A percentile compares a stretch with the other conserved stretches of the same genome.
Conservation (phyloP, 1,140 invertebrate species). For the Zaprionus kolodkinae region DNA sequence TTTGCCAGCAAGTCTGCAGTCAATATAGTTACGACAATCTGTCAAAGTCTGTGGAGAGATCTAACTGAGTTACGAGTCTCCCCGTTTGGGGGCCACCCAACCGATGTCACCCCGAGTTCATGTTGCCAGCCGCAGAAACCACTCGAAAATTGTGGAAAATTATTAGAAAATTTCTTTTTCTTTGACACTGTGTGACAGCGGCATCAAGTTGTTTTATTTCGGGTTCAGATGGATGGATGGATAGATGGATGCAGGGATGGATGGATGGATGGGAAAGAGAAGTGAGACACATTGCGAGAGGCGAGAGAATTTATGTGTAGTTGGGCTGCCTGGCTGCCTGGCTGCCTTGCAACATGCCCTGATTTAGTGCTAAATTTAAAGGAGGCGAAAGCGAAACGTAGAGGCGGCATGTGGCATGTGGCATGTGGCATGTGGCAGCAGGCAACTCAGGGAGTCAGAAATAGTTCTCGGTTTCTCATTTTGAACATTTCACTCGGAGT, state of each 20-base stretch:
- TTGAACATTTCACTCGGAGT: conserved; percentile 30
- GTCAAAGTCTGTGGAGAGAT: conserved; percentile 16
- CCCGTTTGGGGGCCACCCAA: conserved; percentile 21
- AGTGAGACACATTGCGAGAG: conserved; percentile 55
- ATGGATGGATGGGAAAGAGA: conserved; percentile 14
- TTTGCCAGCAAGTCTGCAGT: too few relatives aligned
- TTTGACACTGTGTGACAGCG: conserved; percentile 68
- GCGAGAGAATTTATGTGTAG: conserved; percentile 74
- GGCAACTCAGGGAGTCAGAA: conserved; percentile 20
- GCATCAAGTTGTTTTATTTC: conserved; percentile 52
- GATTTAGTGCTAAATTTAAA: conserved; percentile 84
- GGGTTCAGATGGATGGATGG: not conserved
- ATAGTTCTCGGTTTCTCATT: conserved; percentile 27
- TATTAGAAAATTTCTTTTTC: conserved; percentile 58
- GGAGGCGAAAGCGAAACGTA: conserved; percentile 26
- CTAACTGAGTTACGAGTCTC: conserved; percentile 59
- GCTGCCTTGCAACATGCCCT: conserved; percentile 66
- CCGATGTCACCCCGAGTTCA: conserved; percentile 65
- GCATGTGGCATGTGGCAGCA: not conserved
- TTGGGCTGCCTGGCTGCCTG: conserved; percentile 39
- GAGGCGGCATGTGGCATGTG: not conserved
- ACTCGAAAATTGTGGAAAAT: conserved; percentile 51
- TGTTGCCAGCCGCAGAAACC: conserved; percentile 66
- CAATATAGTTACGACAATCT: conserved; percentile 23
- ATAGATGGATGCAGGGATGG: not conserved